Evolutionary conservation across 1,140 invertebrate species (phyloP).

Genomic region (Laupala kohalensis): DNA sequence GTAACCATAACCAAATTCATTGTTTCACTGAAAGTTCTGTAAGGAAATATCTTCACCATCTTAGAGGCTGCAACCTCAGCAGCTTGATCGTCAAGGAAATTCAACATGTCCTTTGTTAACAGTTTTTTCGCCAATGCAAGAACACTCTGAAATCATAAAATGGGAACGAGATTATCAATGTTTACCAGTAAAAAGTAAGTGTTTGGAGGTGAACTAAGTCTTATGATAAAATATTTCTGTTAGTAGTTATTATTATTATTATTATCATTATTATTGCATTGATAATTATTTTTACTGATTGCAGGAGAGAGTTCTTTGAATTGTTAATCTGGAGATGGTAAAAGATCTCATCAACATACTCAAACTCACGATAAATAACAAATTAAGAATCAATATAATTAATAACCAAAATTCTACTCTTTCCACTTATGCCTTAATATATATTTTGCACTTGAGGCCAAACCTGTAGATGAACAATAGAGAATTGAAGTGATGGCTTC

Average conservation of each 20-base stretch:
- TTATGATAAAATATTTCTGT: no score
- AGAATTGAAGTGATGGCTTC: constrained; percentile 43
- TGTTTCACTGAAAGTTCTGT: constrained; percentile 87
- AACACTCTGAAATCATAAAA: constrained; percentile 42
- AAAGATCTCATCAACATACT: not conserved
- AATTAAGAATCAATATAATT: not conserved
- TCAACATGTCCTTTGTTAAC: constrained; percentile 66
- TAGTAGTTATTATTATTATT: not conserved
- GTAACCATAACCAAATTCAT: constrained; percentile 88
- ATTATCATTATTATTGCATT: not conserved
- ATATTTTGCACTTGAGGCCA: no score
- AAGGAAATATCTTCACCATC: constrained; percentile 62
- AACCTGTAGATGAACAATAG: constrained; percentile 49
- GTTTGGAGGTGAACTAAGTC: no score
- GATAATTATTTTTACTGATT: not conserved
- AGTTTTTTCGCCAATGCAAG: constrained; percentile 71
- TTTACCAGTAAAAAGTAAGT: no score
- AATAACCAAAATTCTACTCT: not conserved
- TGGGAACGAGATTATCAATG: no score
- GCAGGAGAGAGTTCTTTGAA: not conserved
- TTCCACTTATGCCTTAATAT: not conserved
- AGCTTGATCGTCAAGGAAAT: constrained; percentile 62
- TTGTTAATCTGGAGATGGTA: not conserved
- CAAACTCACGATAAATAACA: no score
- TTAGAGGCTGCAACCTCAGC: constrained; percentile 54